Conservation (phyloP, 2,113 vertebrate species). For the Paramormyrops kingsleyae region DNA sequence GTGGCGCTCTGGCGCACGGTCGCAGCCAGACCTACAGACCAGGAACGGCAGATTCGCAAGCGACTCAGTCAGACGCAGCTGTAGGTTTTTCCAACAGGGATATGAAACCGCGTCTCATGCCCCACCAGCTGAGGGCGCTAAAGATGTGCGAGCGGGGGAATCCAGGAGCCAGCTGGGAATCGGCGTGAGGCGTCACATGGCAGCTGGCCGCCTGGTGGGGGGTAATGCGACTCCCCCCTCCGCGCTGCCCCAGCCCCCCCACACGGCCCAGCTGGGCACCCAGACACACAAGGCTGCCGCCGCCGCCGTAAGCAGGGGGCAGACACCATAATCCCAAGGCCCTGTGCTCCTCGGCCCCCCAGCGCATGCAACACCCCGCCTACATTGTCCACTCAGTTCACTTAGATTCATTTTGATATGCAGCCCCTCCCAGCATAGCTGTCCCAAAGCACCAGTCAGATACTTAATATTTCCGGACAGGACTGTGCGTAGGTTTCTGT, state of each 20-base stretch:
- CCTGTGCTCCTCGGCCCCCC: neutral
- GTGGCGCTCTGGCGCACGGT: neutral
- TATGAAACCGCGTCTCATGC: neutral
- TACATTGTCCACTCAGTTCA: neutral
- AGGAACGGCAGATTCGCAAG: neutral
- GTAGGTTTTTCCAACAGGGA: slow-evolving; percentile 7
- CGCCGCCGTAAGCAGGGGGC: no score
- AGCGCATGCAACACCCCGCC: neutral
- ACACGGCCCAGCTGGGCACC: neutral
- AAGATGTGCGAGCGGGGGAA: neutral
- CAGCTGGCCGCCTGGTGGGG: neutral
- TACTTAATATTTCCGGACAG: neutral
- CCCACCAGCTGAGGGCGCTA: neutral
- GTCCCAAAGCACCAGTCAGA: neutral
- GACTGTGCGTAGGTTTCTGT: neutral
- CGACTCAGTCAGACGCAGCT: neutral
- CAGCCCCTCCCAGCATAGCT: neutral
- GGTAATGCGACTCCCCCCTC: neutral
- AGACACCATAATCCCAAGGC: neutral
- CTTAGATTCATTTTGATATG: neutral
- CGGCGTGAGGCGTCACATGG: neutral
- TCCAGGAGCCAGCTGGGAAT: neutral
- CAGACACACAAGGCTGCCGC: neutral
- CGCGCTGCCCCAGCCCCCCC: neutral
- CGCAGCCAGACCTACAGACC: neutral